phyloP scores from a whole-genome alignment of 1,140 invertebrate genomes.

The Drosophila parabipectinata region DNA sequence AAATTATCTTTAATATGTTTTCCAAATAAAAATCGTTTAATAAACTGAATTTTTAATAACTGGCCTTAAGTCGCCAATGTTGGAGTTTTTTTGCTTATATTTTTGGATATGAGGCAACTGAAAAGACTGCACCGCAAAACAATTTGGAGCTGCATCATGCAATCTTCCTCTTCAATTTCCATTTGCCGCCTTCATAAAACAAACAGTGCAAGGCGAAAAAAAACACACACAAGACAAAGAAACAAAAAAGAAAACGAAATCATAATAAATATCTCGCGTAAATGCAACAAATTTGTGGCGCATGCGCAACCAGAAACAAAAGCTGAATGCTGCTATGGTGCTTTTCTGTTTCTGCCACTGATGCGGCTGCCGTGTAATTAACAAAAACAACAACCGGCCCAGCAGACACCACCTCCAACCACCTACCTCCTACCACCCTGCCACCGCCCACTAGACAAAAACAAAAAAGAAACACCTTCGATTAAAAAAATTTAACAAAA shows the following conservation, averaged over 20 bases:
- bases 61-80: too few relatives aligned
- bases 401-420: background rate
- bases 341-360: constrained; percentile 1
- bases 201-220: constrained; percentile 26
- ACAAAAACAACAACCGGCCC: constrained; percentile 43
- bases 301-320: constrained; percentile 54
- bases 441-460: background rate
- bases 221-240: constrained; percentile 8
- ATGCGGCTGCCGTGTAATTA: constrained; percentile 30
- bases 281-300: constrained; percentile 67
- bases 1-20: too few relatives aligned
- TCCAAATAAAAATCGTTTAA: too few relatives aligned
- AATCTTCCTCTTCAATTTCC: constrained; percentile 54
- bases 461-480: constrained; percentile 10
- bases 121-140: background rate
- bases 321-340: background rate
- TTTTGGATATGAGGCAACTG: background rate
- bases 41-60: too few relatives aligned
- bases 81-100: background rate
- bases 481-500: background rate
- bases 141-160: constrained; percentile 37
- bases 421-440: background rate
- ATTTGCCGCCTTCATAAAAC: constrained; percentile 48
- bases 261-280: constrained; percentile 66
- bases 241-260: constrained; percentile 36